A percentile compares a stretch with the other conserved stretches of the same genome.
These are phyloP conservation scores for Poecilia picta DNA, from an alignment of 2,797 vertebrate species.

Conservation along the genomic window DNA sequence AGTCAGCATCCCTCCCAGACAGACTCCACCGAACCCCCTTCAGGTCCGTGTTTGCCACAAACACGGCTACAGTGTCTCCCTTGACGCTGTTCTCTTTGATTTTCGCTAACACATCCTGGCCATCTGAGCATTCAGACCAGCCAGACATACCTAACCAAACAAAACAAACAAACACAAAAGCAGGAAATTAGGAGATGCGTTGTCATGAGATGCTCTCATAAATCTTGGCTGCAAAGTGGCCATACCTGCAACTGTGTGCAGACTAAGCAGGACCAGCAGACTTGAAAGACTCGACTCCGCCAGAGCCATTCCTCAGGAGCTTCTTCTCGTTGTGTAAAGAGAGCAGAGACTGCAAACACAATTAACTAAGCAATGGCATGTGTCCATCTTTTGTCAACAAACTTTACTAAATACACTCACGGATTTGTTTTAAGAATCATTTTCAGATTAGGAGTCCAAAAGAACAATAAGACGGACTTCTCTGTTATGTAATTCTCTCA, in stretches of 20 bases:
- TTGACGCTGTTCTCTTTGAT: constrained; percentile 85
- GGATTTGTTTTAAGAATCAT: constrained; percentile 22
- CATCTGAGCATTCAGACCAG: constrained; percentile 80
- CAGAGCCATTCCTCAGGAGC: constrained; percentile 60
- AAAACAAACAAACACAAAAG: constrained; percentile 6
- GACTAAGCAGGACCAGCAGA: constrained; percentile 57
- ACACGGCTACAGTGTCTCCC: constrained; percentile 81
- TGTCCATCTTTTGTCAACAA: neutral
- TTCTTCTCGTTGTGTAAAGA: constrained; percentile 30
- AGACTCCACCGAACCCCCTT: constrained; percentile 77
- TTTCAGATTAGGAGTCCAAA: constrained; percentile 20
- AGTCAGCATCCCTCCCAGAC: constrained; percentile 80
- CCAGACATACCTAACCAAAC: constrained; percentile 70
- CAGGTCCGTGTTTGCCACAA: constrained; percentile 66
- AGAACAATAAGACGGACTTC: constrained; percentile 16
- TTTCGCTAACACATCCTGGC: constrained; percentile 81
- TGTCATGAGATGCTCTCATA: neutral
- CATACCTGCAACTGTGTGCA: constrained; percentile 63
- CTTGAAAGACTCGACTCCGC: constrained; percentile 35
- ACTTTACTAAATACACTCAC: constrained; percentile 21
- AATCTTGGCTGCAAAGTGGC: neutral
- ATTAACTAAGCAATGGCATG: neutral
- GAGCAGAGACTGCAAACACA: constrained; percentile 1
- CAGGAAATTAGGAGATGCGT: neutral
- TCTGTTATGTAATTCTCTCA: constrained; percentile 37